Base-by-base conservation (phyloP, 2,888 invertebrate species). In the Ophion ellenae region DNA sequence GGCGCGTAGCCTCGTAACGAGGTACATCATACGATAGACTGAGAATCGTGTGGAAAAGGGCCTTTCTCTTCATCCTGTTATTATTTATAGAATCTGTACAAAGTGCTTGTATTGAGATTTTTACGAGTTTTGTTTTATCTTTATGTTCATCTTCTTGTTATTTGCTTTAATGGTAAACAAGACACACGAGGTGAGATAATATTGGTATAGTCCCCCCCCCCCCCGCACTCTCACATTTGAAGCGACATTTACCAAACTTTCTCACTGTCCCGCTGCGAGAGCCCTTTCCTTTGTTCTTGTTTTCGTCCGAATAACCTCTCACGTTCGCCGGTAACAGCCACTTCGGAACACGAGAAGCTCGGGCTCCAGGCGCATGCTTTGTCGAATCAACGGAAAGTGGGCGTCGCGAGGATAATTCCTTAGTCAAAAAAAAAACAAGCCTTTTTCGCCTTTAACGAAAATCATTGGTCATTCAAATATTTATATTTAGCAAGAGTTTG, bases 171-270 rank as follows among this genome's bases (percentile, higher is more conserved):
- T 90, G 90, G 90, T 91, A 90, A 92, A 92, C 92, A 93, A 94
- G 94, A 93, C 93, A 93, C 93, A 92, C 93, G 92, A 93, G 93
- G 92, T 92, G 91, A 89, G 91, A 91, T 90, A 90, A 90, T 82
- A 86, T 87, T 83, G 80, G 82, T 83, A 67, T 32, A 78, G 69
- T 70, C 80, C 81, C 84, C 24, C 24, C 24, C 24, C 1, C 24
- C 24, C 24, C 24, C 84, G 88, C 89, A 89, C 89, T 87, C 81
- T 83, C 83, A 83, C 77, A 14, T 57, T 80, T 86, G n/a, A 83
- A 77, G 81, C 77, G 71, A 75, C 79, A 66, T 82, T 76, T 79
- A 83, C 81, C 79, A 74, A 86, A 86, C 84, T 86, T 53, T 77
- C 75, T 79, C 67, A 69, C 66, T 82, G 40, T 78, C 71, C 28